A percentile compares a stretch with the other conserved stretches of the same genome.
Conservation (phyloP, 2,888 invertebrate species). For the Linnaemya tessellans region DNA sequence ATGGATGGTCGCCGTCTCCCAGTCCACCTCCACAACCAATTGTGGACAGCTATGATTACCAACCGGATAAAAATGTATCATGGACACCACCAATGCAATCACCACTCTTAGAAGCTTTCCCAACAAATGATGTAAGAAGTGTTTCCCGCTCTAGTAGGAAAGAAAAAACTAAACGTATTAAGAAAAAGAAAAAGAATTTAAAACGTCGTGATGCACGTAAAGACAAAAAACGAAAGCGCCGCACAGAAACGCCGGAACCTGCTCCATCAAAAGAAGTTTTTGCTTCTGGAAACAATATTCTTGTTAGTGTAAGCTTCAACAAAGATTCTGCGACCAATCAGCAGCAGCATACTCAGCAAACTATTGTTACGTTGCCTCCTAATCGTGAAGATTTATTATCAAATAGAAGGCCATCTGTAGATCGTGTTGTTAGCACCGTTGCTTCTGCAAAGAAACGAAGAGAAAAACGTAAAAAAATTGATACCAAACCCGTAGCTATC, state of each 20-base stretch:
- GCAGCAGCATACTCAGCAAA: constrained; percentile 80
- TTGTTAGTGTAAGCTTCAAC: constrained; percentile 96
- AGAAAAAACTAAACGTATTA: constrained; percentile 80
- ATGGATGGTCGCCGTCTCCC: constrained; percentile 85
- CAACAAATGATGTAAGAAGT: constrained; percentile 68
- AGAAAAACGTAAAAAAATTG: constrained; percentile 84
- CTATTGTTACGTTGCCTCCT: constrained; percentile 81
- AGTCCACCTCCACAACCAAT: constrained; percentile 84
- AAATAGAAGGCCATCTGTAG: constrained; percentile 77
- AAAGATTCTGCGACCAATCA: constrained; percentile 84
- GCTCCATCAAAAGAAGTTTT: constrained; percentile 94
- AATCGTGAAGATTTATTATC: constrained; percentile 81
- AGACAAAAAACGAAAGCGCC: constrained; percentile 81
- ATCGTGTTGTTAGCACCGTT: constrained; percentile 73
- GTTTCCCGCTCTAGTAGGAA: constrained; percentile 81
- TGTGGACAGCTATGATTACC: constrained; percentile 72
- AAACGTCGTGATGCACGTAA: constrained; percentile 82
- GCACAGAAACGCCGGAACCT: constrained; percentile 82
- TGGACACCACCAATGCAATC: constrained; percentile 87
- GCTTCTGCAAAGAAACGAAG: constrained; percentile 76
- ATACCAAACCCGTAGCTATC: constrained; percentile 89
- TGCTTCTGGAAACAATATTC: constrained; percentile 95
- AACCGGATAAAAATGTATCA: constrained; percentile 81
- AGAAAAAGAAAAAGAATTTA: constrained; percentile 79
- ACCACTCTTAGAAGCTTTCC: constrained; percentile 74